Percentiles rank a stretch among this genome's conserved stretches.
Conservation (phyloP, 2,888 invertebrate species). For the Ornithoptera priamus region DNA sequence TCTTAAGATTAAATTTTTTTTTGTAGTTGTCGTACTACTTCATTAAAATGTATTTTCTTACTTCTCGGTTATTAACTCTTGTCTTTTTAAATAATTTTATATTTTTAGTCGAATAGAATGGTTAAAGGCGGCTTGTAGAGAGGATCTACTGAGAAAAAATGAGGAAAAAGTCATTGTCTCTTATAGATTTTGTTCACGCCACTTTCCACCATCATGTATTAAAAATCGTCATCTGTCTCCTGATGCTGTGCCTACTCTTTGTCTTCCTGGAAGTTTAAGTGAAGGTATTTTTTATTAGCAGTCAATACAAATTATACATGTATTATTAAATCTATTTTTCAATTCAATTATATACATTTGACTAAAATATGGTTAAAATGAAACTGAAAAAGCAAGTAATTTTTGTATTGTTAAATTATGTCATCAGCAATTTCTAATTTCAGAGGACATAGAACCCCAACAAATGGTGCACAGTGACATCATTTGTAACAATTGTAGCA, state of each 20-base stretch:
- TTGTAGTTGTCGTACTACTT: too few relatives aligned
- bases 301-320: not conserved
- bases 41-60: too few relatives aligned
- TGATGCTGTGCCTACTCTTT: conserved; percentile 60
- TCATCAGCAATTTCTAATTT: conserved; percentile 12
- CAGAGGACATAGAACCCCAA: conserved; percentile 38
- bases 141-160: conserved; percentile 52
- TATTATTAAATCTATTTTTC: not conserved
- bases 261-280: conserved; percentile 47
- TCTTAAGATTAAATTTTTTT: too few relatives aligned
- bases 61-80: too few relatives aligned
- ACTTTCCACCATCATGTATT: conserved; percentile 55
- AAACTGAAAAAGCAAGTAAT: too few relatives aligned
- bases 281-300: conserved; percentile 40
- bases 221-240: conserved; percentile 57
- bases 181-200: conserved; percentile 64
- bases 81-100: not conserved
- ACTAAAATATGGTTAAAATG: too few relatives aligned
- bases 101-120: conserved; percentile 56
- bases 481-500: conserved; percentile 86
- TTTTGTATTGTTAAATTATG: too few relatives aligned
- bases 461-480: conserved; percentile 76
- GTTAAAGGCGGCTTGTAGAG: conserved; percentile 57
- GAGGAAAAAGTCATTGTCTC: conserved; percentile 41
- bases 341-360: not conserved